A percentile compares a stretch with the other conserved stretches of the same genome.
These are phyloP conservation scores for Drosophila paulistorum DNA, from an alignment of 1,140 invertebrate species.

Conservation along the genomic window DNA sequence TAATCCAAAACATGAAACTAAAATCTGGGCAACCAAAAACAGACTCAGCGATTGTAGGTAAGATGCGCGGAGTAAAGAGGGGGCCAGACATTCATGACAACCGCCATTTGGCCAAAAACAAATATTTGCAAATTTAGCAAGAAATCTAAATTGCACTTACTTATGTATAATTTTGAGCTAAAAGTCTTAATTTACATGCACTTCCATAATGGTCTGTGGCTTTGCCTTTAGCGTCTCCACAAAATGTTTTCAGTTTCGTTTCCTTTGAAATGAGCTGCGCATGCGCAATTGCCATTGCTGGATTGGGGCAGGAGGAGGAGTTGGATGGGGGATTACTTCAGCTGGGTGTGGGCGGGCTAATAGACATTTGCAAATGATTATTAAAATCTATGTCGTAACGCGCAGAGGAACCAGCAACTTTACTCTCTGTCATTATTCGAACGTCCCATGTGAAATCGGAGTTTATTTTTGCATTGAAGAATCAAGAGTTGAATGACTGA, in stretches of 20 bases:
- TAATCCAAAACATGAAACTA: slow-evolving; percentile 30
- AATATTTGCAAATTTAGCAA: slow-evolving; percentile 46
- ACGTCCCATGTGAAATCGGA: slow-evolving; percentile 35
- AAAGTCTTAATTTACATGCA: slow-evolving; percentile 63
- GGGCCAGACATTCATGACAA: slow-evolving; percentile 10
- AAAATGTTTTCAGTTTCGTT: slow-evolving; percentile 39
- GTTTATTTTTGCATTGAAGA: slow-evolving; percentile 52
- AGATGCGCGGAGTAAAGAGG: not conserved
- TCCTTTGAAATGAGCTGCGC: slow-evolving; percentile 53
- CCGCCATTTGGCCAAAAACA: slow-evolving; percentile 22
- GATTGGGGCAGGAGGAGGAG: no score
- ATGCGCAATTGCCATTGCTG: slow-evolving; percentile 28
- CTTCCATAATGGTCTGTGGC: slow-evolving; percentile 31
- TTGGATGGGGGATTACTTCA: not conserved
- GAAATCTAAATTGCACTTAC: slow-evolving; percentile 36
- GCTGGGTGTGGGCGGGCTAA: slow-evolving; percentile 31
- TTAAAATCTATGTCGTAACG: slow-evolving; percentile 68
- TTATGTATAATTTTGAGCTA: slow-evolving; percentile 46
- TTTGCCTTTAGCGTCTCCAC: slow-evolving; percentile 21
- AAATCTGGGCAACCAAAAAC: not conserved
- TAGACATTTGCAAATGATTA: slow-evolving; percentile 68
- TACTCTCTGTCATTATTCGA: slow-evolving; percentile 36
- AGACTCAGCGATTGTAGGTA: not conserved
- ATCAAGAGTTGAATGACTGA: slow-evolving; percentile 24
- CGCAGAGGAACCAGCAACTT: slow-evolving; percentile 26